phyloP scores from a whole-genome alignment of 2,888 invertebrate genomes.

The Dioctria rufipes region DNA sequence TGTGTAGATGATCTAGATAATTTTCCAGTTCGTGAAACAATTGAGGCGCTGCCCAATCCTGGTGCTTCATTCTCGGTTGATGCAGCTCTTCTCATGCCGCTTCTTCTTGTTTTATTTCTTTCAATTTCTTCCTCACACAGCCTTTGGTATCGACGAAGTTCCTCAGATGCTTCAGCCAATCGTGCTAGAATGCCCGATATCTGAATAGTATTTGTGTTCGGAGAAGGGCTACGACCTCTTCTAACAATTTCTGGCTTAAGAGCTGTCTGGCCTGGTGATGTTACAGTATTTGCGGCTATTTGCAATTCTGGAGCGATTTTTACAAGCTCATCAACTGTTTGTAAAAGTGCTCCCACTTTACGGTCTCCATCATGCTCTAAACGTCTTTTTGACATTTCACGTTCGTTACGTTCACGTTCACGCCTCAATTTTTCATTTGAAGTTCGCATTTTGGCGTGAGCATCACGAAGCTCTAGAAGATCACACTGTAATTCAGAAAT shows the following conservation, averaged over 20 bases:
- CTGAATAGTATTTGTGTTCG: constrained; percentile 63
- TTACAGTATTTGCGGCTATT: constrained; percentile 64
- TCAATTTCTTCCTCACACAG: constrained; percentile 74
- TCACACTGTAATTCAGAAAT: constrained; percentile 88
- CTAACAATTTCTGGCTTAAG: constrained; percentile 66
- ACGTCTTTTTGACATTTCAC: constrained; percentile 80
- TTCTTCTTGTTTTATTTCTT: constrained; percentile 71
- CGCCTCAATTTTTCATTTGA: constrained; percentile 91
- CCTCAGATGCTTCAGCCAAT: constrained; percentile 81
- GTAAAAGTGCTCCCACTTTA: constrained; percentile 80
- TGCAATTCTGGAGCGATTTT: constrained; percentile 82
- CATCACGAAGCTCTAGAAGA: constrained; percentile 88
- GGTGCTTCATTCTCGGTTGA: constrained; percentile 78
- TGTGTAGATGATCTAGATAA: constrained; percentile 66
- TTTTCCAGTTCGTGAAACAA: constrained; percentile 65
- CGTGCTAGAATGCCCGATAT: constrained; percentile 73
- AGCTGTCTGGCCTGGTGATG: constrained; percentile 62
- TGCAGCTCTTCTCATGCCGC: constrained; percentile 72
- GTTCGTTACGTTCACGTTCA: constrained; percentile 89
- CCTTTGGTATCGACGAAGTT: constrained; percentile 74
- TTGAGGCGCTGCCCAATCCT: constrained; percentile 65
- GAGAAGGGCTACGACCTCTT: constrained; percentile 68
- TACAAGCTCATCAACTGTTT: constrained; percentile 85
- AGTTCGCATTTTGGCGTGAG: constrained; percentile 91
- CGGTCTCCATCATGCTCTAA: constrained; percentile 79